Conservation (phyloP, 2,888 invertebrate species). For the Harpalus rufipes region DNA sequence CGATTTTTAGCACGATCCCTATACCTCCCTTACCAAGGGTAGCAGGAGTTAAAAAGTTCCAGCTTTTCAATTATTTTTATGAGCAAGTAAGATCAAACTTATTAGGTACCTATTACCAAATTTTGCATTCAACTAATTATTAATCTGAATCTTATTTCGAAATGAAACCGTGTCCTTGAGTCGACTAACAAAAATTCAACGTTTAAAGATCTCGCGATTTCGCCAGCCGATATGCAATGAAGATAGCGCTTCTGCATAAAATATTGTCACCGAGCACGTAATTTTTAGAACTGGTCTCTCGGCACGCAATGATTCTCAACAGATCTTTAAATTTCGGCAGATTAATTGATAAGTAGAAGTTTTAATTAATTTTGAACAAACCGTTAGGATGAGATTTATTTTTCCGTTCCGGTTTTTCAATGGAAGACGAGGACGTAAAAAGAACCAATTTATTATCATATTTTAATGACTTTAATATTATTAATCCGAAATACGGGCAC, state of each 20-base stretch:
- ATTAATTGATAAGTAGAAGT: slow-evolving; percentile 37
- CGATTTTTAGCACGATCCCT: too few species aligned
- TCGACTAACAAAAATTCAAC: neutral
- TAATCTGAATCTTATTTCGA: neutral
- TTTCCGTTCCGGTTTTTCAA: neutral
- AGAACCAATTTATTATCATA: neutral
- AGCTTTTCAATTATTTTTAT: too few species aligned
- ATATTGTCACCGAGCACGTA: slow-evolving; percentile 36
- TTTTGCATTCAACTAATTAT: neutral
- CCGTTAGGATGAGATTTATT: slow-evolving; percentile 35
- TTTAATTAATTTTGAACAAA: slow-evolving; percentile 36
- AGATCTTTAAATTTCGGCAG: slow-evolving; percentile 35
- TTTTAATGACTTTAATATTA: neutral
- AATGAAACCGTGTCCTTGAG: neutral
- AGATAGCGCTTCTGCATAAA: slow-evolving; percentile 33
- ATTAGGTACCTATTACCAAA: too few species aligned
- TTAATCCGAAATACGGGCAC: too few species aligned
- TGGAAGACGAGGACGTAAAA: neutral
- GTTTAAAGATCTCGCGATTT: slow-evolving; percentile 19
- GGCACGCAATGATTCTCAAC: slow-evolving; percentile 24
- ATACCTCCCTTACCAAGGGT: too few species aligned
- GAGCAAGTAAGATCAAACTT: too few species aligned
- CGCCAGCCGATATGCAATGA: slow-evolving; percentile 29
- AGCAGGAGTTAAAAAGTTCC: too few species aligned
- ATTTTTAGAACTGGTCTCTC: slow-evolving; percentile 16